These are phyloP conservation scores for Heliothis virescens DNA, from an alignment of 1,140 invertebrate species.

Conservation along the genomic window DNA sequence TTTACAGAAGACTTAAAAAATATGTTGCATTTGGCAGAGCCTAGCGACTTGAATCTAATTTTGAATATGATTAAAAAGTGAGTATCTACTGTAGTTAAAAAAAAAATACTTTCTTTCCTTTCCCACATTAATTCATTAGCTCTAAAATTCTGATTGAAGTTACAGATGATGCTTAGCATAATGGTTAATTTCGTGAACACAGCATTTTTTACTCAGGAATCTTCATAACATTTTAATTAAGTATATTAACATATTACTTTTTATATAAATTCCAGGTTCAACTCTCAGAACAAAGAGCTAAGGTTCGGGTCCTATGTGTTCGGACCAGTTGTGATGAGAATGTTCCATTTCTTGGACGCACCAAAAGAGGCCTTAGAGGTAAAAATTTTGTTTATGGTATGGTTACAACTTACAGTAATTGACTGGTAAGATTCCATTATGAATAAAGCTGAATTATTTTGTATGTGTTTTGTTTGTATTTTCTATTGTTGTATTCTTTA, in stretches of 20 bases:
- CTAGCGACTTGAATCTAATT: conserved; percentile 89
- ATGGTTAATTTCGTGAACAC: neutral
- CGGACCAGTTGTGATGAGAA: conserved; percentile 94
- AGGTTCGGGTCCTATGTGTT: conserved; percentile 93
- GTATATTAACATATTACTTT: neutral
- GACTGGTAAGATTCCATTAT: no score
- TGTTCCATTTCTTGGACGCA: conserved; percentile 90
- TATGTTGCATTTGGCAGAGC: conserved; percentile 90
- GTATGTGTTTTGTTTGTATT: no score
- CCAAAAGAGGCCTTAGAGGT: conserved; percentile 89
- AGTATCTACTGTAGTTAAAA: conserved; percentile 74
- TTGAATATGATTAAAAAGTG: conserved; percentile 90
- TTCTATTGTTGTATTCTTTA: no score
- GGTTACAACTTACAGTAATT: no score
- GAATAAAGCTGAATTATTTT: no score
- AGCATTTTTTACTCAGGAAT: neutral
- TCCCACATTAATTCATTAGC: no score
- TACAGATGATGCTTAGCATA: no score
- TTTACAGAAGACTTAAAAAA: conserved; percentile 95
- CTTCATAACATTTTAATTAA: neutral
- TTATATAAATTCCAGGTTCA: conserved; percentile 87
- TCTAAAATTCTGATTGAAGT: no score
- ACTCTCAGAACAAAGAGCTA: conserved; percentile 90
- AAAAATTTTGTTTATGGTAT: conserved; percentile 47
- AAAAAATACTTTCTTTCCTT: no score